Conservation (phyloP, 2,888 invertebrate species). For the Phaedon cochleariae region DNA sequence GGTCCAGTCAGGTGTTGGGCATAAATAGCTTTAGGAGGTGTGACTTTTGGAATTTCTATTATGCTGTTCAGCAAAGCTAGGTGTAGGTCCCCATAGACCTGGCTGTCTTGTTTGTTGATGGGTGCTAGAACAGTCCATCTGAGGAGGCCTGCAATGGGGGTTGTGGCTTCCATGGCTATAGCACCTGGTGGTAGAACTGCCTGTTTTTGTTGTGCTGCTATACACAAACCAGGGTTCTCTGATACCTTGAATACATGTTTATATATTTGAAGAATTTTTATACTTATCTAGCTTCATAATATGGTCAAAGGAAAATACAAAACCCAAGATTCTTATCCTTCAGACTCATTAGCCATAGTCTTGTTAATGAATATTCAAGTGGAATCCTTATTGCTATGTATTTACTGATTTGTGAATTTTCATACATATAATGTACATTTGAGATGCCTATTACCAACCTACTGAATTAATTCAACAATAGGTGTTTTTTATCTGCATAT, state of each 20-base stretch:
- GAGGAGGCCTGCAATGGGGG: constrained; percentile 83
- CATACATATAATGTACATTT: too few relatives aligned
- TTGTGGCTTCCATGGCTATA: constrained; percentile 84
- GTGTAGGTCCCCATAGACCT: constrained; percentile 73
- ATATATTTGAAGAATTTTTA: too few relatives aligned
- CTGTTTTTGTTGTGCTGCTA: constrained; percentile 73
- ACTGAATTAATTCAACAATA: too few relatives aligned
- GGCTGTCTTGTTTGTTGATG: constrained; percentile 61
- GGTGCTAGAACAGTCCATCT: constrained; percentile 79
- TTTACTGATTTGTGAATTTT: too few relatives aligned
- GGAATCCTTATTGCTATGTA: too few relatives aligned
- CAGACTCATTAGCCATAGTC: too few relatives aligned
- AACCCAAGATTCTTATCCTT: too few relatives aligned
- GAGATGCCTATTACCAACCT: too few relatives aligned
- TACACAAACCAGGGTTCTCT: constrained; percentile 72
- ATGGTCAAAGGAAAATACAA: too few relatives aligned
- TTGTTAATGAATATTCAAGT: too few relatives aligned
- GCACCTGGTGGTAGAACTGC: constrained; percentile 78
- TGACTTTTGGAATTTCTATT: constrained; percentile 64
- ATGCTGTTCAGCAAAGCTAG: constrained; percentile 73
- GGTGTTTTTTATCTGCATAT: too few relatives aligned
- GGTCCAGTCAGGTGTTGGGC: constrained; percentile 67
- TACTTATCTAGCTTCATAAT: too few relatives aligned
- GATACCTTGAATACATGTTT: constrained; percentile 63
- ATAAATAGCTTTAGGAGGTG: constrained; percentile 70